phyloP scores from a whole-genome alignment of 2,888 invertebrate genomes.

The Lissocephala sabroskyi region DNA sequence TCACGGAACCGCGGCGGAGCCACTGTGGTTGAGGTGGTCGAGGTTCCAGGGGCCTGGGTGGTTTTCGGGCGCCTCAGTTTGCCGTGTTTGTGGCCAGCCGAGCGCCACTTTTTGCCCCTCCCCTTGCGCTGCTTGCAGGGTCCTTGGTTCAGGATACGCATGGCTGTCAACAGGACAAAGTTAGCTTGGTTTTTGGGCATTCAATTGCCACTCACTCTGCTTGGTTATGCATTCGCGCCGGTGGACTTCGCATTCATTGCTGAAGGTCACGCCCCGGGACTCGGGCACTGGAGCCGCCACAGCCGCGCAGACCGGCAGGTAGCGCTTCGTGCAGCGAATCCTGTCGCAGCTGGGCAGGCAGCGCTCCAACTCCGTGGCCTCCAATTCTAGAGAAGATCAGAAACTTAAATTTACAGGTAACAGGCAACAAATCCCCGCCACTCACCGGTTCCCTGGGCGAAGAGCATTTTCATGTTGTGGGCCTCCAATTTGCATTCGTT shows the following conservation, averaged over 20 bases:
- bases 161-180: too few species aligned
- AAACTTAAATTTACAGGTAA: too few species aligned
- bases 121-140: conserved; percentile 17
- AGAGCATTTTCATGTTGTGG: conserved; percentile 36
- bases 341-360: conserved; percentile 31
- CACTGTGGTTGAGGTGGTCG: conserved; percentile 1
- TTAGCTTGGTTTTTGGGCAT: too few species aligned
- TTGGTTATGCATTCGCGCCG: conserved; percentile 33
- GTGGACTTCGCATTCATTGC: conserved; percentile 40
- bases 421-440: too few species aligned
- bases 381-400: conserved; percentile 22
- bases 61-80: background rate
- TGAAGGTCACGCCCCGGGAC: conserved; percentile 23
- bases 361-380: conserved; percentile 33
- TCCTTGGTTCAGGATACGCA: conserved; percentile 28
- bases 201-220: conserved; percentile 20
- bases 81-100: background rate
- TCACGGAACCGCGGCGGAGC: conserved; percentile 21
- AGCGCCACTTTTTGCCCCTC: background rate
- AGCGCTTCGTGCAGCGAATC: conserved; percentile 23
- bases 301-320: conserved; percentile 34
- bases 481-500: conserved; percentile 43
- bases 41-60: too few species aligned
- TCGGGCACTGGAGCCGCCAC: background rate
- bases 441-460: conserved; percentile 41